Percentiles rank a stretch among this genome's conserved stretches.
Evolutionary conservation across 2,113 vertebrate species (phyloP).

Genomic region (Pedionomus torquatus): DNA sequence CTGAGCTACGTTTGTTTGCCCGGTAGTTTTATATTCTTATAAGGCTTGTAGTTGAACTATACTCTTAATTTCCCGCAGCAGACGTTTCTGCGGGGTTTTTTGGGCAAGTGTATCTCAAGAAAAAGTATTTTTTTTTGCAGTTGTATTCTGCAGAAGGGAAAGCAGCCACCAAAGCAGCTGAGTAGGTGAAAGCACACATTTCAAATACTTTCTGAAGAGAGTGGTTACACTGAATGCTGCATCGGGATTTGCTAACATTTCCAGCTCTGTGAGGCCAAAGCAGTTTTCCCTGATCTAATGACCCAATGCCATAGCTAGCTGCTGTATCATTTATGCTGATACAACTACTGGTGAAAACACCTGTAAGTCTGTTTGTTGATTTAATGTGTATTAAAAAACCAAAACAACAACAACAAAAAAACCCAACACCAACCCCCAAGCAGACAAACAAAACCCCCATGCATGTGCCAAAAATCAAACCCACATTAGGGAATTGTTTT

Average conservation of each 20-base stretch:
- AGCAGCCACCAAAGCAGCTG: background rate
- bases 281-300: background rate
- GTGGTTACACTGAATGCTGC: background rate
- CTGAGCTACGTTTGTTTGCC: background rate
- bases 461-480: background rate
- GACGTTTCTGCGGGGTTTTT: background rate
- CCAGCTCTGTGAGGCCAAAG: background rate
- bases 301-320: background rate
- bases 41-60: background rate
- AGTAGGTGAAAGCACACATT: background rate
- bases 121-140: background rate
- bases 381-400: background rate
- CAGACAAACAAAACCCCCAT: background rate
- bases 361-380: background rate
- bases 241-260: background rate
- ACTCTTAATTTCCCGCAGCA: background rate
- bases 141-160: background rate
- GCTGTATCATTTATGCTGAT: background rate
- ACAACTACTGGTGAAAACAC: background rate
- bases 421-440: background rate
- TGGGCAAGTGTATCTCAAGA: background rate
- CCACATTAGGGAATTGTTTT: background rate
- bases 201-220: background rate
- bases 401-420: too few species aligned
- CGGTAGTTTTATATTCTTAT: background rate